Conservation (phyloP, 2,888 invertebrate genomes). For the Coelopa pilipes region DNA sequence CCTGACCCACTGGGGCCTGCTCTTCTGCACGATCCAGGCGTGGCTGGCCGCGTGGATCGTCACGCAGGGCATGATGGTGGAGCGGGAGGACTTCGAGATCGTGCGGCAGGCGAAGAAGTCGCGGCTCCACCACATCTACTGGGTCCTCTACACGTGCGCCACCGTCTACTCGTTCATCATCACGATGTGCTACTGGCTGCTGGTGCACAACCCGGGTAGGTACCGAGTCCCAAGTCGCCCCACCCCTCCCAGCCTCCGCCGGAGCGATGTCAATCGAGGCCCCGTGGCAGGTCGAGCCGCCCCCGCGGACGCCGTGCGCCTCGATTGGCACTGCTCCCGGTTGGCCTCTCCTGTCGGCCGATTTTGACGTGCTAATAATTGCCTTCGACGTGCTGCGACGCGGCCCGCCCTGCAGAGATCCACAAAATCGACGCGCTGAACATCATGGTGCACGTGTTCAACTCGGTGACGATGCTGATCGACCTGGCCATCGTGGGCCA, state of each 20-base stretch:
- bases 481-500: slow-evolving; percentile 79
- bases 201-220: slow-evolving; percentile 78
- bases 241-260: too few relatives aligned
- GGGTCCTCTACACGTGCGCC: slow-evolving; percentile 66
- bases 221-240: too few relatives aligned
- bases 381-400: neutral
- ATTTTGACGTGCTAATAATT: neutral
- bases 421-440: slow-evolving; percentile 66
- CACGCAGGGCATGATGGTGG: slow-evolving; percentile 68
- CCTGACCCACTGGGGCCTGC: slow-evolving; percentile 66
- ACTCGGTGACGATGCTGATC: slow-evolving; percentile 78
- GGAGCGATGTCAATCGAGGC: neutral
- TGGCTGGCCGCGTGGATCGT: slow-evolving; percentile 68
- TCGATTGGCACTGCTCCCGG: neutral
- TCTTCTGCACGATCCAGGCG: slow-evolving; percentile 65
- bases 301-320: too few relatives aligned
- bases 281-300: too few relatives aligned
- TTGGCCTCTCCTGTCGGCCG: neutral
- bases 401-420: slow-evolving; percentile 53
- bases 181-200: slow-evolving; percentile 67
- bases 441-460: slow-evolving; percentile 70
- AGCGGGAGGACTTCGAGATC: slow-evolving; percentile 67
- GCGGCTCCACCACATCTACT: slow-evolving; percentile 64
- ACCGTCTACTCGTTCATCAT: slow-evolving; percentile 67
- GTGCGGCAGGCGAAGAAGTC: slow-evolving; percentile 67